phyloP scores from a whole-genome alignment of 2,888 invertebrate genomes.

The Lydus trimaculatus region DNA sequence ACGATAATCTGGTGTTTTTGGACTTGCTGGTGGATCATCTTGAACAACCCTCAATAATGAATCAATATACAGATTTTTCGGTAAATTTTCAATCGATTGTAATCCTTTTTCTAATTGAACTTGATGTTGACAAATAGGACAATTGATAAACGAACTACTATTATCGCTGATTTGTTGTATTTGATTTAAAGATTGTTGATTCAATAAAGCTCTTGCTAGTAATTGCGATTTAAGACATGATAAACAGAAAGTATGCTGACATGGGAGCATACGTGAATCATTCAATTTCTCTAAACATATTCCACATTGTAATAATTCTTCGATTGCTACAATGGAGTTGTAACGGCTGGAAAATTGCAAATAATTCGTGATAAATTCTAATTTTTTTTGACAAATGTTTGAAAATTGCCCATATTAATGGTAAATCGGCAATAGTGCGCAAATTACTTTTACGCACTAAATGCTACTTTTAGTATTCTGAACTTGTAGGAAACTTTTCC shows the following conservation, averaged over 20 bases:
- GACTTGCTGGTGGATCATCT: constrained; percentile 39
- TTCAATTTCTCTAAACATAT: constrained; percentile 66
- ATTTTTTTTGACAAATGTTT: too few relatives aligned
- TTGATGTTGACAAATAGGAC: constrained; percentile 67
- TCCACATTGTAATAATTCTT: constrained; percentile 69
- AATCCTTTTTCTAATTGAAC: constrained; percentile 62
- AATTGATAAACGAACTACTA: constrained; percentile 49
- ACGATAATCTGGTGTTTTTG: constrained; percentile 36
- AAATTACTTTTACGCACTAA: too few relatives aligned
- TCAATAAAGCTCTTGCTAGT: constrained; percentile 34
- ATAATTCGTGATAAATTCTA: not conserved
- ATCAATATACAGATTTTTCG: constrained; percentile 73
- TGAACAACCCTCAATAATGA: constrained; percentile 66
- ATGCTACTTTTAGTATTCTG: too few relatives aligned
- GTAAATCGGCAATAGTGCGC: too few relatives aligned
- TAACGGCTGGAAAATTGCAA: constrained; percentile 23
- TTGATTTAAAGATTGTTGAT: constrained; percentile 19
- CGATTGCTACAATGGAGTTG: constrained; percentile 62
- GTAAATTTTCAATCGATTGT: constrained; percentile 65
- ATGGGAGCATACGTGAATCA: constrained; percentile 70
- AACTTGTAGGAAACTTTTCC: too few relatives aligned
- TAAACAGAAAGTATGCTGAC: constrained; percentile 73
- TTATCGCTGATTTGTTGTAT: too few relatives aligned
- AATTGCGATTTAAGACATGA: constrained; percentile 65
- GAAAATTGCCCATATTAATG: too few relatives aligned